phyloP scores from a whole-genome alignment of 2,888 invertebrate species.

The Melangyna quadrimaculata region DNA sequence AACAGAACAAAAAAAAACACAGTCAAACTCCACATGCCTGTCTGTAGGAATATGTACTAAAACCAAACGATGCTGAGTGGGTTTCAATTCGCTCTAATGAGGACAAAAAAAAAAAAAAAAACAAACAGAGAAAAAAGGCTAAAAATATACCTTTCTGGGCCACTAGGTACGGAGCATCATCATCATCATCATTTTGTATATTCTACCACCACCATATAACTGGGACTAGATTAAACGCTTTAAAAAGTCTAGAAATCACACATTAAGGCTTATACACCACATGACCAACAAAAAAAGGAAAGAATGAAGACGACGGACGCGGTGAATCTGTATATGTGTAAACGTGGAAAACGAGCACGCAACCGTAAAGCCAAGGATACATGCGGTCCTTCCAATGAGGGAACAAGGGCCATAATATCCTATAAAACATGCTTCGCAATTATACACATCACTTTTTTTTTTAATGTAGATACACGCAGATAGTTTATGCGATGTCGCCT shows the following conservation, averaged over 20 bases:
- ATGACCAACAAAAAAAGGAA: no score
- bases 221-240: conserved; percentile 19
- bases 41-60: conserved; percentile 11
- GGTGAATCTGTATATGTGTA: not conserved
- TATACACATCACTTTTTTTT: conserved; percentile 3
- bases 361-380: conserved; percentile 51
- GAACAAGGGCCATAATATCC: conserved; percentile 17
- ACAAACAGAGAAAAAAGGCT: not conserved
- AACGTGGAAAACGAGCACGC: conserved; percentile 10
- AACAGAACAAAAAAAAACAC: conserved; percentile 15
- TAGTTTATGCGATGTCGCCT: conserved; percentile 22
- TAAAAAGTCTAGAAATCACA: conserved; percentile 55
- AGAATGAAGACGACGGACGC: not conserved
- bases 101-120: conserved; percentile 45
- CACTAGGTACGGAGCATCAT: conserved; percentile 56
- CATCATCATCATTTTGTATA: conserved; percentile 1
- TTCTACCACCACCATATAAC: not conserved
- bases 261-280: conserved; percentile 28
- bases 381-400: conserved; percentile 41
- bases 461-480: not conserved
- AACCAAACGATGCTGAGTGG: conserved; percentile 49
- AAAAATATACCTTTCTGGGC: conserved; percentile 65
- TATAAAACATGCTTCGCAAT: conserved; percentile 14
- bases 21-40: conserved; percentile 37
- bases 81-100: conserved; percentile 63